Base-by-base conservation (phyloP, 1,140 invertebrate species). In the Drosophila nasuta region DNA sequence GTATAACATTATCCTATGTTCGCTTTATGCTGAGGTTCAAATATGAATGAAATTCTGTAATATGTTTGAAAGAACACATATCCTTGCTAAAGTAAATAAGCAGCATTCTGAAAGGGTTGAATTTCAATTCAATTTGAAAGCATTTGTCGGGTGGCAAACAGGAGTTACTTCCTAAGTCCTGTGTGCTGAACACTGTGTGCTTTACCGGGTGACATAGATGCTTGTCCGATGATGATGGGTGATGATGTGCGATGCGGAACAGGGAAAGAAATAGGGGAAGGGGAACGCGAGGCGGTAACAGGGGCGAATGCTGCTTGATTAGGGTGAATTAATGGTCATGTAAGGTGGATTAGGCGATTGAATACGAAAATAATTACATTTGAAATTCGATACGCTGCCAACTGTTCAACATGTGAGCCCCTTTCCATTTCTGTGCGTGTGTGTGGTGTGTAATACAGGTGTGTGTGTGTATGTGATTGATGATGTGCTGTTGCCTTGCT, bases 251-350 rank as follows among this genome's bases (percentile, higher is more conserved):
- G 77, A 80, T 70, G 77, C 69, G 83, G 6, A 60, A 56, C 8
- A 20, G 62, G 75, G 30, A 48, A 35, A 54, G 8, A 45, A 1
- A 51, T 2, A 6, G 5, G 17, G 30, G 67, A 67, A 74, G 10
- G 64, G 56, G 57, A 13, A 43, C 11, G 8, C 11, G 28, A 56
- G 52, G 20, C 49, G 76, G 52, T 30, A 64, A 57, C 15, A 49
- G 56, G 46, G 46, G 11, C 76, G 73, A 66, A 72, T 79, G 71
- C 69, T 71, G 72, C 78, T 90, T 92, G 91, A 92, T 92, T 92
- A 91, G 91, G 91, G 87, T 92, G 91, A 87, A 92, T 92, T 92
- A 92, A 92, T 92, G 91, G 91, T 92, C 91, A 90, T 92, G 91
- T 91, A 92, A 92, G 91, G 83, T 91, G 91, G 91, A 89, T 92